Conservation (phyloP, 2,797 vertebrate species). For the Tadarida brasiliensis region DNA sequence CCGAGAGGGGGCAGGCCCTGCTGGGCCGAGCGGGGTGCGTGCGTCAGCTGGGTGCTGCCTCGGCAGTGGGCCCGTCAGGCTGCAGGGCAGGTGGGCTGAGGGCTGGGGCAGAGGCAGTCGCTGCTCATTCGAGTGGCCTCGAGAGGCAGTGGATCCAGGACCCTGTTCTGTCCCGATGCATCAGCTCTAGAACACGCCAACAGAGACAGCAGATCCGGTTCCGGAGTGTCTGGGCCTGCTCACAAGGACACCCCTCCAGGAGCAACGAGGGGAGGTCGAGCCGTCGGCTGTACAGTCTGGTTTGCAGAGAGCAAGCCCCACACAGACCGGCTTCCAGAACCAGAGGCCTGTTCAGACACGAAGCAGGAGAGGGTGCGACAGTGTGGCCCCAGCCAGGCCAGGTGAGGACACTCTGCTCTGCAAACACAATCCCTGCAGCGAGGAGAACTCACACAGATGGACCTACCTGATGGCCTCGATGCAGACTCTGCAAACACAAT, state of each 20-base stretch:
- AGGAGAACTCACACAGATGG: too few species aligned
- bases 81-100: neutral
- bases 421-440: neutral
- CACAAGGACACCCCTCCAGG: neutral
- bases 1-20: neutral
- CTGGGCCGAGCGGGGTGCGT: neutral
- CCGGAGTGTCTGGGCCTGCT: neutral
- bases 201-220: neutral
- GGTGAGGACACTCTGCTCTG: neutral
- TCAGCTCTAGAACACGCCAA: neutral
- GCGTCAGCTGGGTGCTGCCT: neutral
- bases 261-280: too few species aligned
- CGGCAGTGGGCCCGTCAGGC: neutral
- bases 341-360: too few species aligned
- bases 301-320: neutral
- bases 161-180: neutral
- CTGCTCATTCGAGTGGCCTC: neutral
- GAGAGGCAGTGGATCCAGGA: neutral
- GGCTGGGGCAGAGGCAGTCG: rapidly evolving
- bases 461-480: too few species aligned
- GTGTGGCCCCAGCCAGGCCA: neutral
- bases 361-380: neutral
- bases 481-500: too few species aligned
- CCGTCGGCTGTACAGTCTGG: rapidly evolving
- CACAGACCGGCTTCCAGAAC: neutral